These are phyloP conservation scores for Odontesthes bonariensis DNA, from an alignment of 2,113 vertebrate genomes.

Conservation along the genomic window DNA sequence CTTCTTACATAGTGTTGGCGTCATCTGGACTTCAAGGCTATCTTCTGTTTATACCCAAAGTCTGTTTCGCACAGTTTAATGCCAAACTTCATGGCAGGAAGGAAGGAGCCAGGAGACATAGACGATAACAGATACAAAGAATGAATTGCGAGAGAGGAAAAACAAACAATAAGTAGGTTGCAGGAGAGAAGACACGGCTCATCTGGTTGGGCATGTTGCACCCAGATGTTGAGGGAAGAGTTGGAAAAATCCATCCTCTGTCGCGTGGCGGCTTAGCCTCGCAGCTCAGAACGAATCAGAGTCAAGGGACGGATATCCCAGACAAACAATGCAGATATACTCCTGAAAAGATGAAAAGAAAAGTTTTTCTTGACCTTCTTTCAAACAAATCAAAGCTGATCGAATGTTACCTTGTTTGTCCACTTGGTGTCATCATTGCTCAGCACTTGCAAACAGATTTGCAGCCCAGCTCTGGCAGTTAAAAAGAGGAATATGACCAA, in stretches of 20 bases:
- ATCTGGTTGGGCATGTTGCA: slow-evolving; percentile 61
- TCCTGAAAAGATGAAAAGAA: neutral
- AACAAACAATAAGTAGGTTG: slow-evolving; percentile 23
- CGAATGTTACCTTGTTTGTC: slow-evolving; percentile 26
- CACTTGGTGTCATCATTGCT: slow-evolving; percentile 64
- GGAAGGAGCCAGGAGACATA: neutral
- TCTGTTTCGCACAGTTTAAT: neutral
- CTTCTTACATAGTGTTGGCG: no score
- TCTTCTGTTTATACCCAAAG: neutral
- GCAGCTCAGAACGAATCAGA: slow-evolving; percentile 25
- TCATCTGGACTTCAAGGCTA: neutral
- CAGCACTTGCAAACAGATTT: slow-evolving; percentile 27
- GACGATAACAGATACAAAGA: slow-evolving; percentile 28
- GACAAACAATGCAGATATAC: slow-evolving; percentile 16
- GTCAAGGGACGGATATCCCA: slow-evolving; percentile 26
- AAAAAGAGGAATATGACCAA: no score
- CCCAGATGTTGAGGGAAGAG: slow-evolving; percentile 64
- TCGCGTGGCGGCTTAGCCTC: slow-evolving; percentile 12
- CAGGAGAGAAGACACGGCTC: slow-evolving; percentile 33
- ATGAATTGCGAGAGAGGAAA: neutral
- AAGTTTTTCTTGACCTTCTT: neutral
- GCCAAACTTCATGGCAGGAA: neutral
- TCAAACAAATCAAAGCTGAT: neutral
- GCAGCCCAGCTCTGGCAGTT: neutral
- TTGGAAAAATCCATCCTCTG: slow-evolving; percentile 35